Evolutionary conservation across 2,888 invertebrate species (phyloP), one percentile per base, ranked within the genome.

Genomic region (Tenthredo livida): DNA sequence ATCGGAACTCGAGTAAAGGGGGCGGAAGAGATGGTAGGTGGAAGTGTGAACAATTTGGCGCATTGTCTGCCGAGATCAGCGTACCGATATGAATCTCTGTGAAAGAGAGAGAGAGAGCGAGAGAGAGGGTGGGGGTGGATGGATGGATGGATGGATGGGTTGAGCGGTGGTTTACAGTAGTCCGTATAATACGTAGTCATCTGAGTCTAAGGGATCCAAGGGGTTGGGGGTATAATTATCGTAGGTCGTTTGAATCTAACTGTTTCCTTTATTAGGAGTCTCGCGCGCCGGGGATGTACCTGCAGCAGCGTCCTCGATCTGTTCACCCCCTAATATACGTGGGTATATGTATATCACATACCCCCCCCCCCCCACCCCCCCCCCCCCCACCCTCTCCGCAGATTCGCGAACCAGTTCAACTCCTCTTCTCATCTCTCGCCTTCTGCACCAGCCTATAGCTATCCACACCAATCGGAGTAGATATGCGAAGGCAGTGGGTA

Each of bases 231-330:
- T 91, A 92, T 93, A 93, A 93, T 93, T 93, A 93, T 93, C 91
- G 90, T 90, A 92, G 92, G 90, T 93, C 92, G 93, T 93, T 93
- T 93, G 93, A 93, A 93, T 93, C 93, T 92, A 92, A 92, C 92
- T 93, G 93, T 93, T 93, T 93, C 93, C 93, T 93, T 93, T 93
- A 93, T 93, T 93, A 93, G 93, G 92, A 93, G 92, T 93, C 92
- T 93, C 93, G 91, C 43, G 10, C 72, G 17, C 10, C 25, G 4
- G 0, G 0, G 33, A 3, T 33, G 78, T 78, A 85, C 86, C 72
- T 87, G 85, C 88, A n/a, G n/a, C n/a, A 2, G 29, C 29, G 86
- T 87, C 92, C 89, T 89, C 40, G 72, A 82, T 70, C 9, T 33
- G 84, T 85, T 84, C 86, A 82, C 73, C 84, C 85, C 65, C n/a